phyloP scores from a whole-genome alignment of 2,797 vertebrate genomes.

The Clarias pachynema region DNA sequence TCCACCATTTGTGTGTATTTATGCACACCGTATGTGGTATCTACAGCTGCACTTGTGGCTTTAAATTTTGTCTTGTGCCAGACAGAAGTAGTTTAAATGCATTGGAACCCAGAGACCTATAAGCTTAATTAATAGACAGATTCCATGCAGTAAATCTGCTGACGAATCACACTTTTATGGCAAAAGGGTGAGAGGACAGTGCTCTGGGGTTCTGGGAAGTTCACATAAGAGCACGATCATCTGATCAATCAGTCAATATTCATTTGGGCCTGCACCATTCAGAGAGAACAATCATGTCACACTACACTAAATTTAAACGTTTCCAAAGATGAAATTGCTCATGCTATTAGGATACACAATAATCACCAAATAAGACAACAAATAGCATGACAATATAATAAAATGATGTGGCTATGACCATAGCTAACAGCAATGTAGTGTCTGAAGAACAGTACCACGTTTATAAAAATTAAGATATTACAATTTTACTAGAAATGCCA shows the following conservation, averaged over 20 bases:
- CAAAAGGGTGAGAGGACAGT: slow-evolving; percentile 40
- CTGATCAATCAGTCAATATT: slow-evolving; percentile 48
- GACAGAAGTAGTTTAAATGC: slow-evolving; percentile 67
- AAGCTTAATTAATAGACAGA: slow-evolving; percentile 63
- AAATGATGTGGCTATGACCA: slow-evolving; percentile 13
- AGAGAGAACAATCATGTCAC: slow-evolving; percentile 20
- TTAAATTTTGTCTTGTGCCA: slow-evolving; percentile 61
- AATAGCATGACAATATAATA: slow-evolving; percentile 1
- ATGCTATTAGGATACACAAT: slow-evolving; percentile 23
- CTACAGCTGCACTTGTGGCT: slow-evolving; percentile 57
- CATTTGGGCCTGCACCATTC: slow-evolving; percentile 24
- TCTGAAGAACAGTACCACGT: neutral
- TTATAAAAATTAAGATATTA: neutral
- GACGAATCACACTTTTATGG: slow-evolving; percentile 43
- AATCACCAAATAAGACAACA: slow-evolving; percentile 29
- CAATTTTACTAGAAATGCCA: neutral
- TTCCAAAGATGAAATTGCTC: slow-evolving; percentile 17
- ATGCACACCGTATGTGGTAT: slow-evolving; percentile 57
- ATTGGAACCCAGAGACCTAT: slow-evolving; percentile 60
- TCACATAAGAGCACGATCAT: slow-evolving; percentile 48
- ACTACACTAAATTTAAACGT: slow-evolving; percentile 31
- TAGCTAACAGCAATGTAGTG: neutral
- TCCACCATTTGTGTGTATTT: slow-evolving; percentile 58
- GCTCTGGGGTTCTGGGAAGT: slow-evolving; percentile 54
- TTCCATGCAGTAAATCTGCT: slow-evolving; percentile 58